These are phyloP conservation scores for Drosophila rufa DNA, from an alignment of 1,140 invertebrate genomes.

Conservation along the genomic window DNA sequence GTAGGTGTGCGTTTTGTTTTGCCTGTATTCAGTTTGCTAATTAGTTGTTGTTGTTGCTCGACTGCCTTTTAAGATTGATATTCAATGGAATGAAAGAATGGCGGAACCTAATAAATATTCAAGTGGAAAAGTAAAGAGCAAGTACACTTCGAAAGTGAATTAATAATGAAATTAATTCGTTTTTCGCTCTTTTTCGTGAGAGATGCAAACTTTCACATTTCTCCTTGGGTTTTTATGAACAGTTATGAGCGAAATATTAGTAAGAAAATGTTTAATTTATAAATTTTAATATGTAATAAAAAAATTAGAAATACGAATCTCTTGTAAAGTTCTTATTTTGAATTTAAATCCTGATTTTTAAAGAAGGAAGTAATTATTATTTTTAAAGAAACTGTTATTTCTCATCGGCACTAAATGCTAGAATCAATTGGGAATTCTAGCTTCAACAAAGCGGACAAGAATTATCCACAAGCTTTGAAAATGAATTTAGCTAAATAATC, in stretches of 20 bases:
- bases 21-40: conserved; percentile 41
- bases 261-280: neutral
- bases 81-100: conserved; percentile 11
- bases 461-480: too few relatives aligned
- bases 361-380: too few relatives aligned
- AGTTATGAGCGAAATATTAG: neutral
- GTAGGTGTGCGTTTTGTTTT: conserved; percentile 7
- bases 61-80: conserved; percentile 7
- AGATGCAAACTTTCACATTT: conserved; percentile 73
- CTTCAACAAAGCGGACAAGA: too few relatives aligned
- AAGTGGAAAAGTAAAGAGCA: conserved; percentile 18
- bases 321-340: too few relatives aligned
- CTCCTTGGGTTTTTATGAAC: conserved; percentile 2
- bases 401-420: too few relatives aligned
- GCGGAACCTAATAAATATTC: conserved; percentile 11
- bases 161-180: conserved; percentile 20
- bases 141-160: conserved; percentile 34
- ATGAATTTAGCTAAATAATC: too few relatives aligned
- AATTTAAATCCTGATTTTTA: too few relatives aligned
- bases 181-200: conserved; percentile 22
- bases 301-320: too few relatives aligned
- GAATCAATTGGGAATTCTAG: too few relatives aligned
- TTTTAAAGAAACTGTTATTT: too few relatives aligned
- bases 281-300: too few relatives aligned
- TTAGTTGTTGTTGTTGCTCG: conserved; percentile 30